Percentiles rank a stretch among this genome's conserved stretches.
Conservation (phyloP, 2,888 invertebrate species). For the Formica aserva region DNA sequence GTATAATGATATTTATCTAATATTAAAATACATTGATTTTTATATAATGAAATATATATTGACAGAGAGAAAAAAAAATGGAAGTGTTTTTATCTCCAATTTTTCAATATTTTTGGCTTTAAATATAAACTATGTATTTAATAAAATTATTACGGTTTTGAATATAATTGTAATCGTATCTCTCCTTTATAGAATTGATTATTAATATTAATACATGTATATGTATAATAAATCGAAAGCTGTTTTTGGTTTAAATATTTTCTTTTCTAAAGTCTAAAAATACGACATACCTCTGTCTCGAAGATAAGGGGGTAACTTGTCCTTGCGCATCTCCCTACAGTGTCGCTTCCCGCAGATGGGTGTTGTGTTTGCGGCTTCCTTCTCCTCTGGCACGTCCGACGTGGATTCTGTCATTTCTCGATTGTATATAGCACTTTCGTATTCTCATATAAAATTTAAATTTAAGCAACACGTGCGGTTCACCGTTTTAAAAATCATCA, state of each 20-base stretch:
- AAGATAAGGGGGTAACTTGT: conserved; percentile 79
- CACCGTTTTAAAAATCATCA: neutral
- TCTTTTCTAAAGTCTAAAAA: neutral
- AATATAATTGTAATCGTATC: neutral
- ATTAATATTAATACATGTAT: neutral
- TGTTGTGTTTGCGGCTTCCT: conserved; percentile 41
- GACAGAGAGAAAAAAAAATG: neutral
- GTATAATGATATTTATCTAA: neutral
- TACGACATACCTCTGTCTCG: conserved; percentile 79
- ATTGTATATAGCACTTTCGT: neutral
- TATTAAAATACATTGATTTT: neutral
- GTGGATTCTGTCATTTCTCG: conserved; percentile 40
- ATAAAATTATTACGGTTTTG: neutral
- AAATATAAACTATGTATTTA: neutral
- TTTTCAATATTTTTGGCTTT: neutral
- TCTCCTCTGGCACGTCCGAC: conserved; percentile 48
- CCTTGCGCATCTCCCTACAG: conserved; percentile 74
- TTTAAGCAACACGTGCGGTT: neutral
- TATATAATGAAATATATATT: neutral
- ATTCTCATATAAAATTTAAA: neutral
- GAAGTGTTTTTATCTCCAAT: neutral
- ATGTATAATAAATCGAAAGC: neutral
- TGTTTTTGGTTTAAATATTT: neutral
- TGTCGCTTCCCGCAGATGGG: conserved; percentile 58
- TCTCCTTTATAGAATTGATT: neutral